Evolutionary conservation across 2,888 invertebrate species (phyloP).

Genomic region (Chymomyza amoena): DNA sequence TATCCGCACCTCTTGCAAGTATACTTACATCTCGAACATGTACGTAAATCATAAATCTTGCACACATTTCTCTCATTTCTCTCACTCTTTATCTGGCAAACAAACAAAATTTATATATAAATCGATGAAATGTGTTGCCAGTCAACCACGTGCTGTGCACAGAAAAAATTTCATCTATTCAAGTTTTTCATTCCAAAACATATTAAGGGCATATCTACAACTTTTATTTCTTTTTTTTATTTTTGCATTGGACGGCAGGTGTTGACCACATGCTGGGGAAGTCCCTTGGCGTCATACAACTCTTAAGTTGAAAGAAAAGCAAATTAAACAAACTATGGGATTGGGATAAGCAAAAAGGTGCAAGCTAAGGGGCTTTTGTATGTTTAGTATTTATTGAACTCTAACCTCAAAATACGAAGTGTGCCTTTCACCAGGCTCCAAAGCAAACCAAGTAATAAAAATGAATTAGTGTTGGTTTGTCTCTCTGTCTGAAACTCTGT

Average conservation of each 20-base stretch:
- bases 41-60: constrained; percentile 65
- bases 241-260: constrained; percentile 2
- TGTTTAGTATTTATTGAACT: background rate
- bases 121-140: constrained; percentile 19
- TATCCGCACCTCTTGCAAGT: background rate
- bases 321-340: background rate
- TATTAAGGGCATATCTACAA: constrained; percentile 5
- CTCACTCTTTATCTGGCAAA: background rate
- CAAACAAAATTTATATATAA: background rate
- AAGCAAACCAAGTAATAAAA: background rate
- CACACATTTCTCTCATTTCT: constrained; percentile 33
- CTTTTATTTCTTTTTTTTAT: background rate
- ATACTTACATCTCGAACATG: constrained; percentile 34
- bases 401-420: background rate
- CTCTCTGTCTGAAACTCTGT: background rate
- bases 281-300: background rate
- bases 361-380: background rate
- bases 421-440: background rate
- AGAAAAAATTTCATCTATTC: background rate
- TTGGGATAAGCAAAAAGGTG: background rate
- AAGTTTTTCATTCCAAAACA: constrained; percentile 6
- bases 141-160: constrained; percentile 10
- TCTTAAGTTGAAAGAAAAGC: background rate
- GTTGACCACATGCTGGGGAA: constrained; percentile 5
- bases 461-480: background rate